Conservation (phyloP, 1,140 invertebrate species). For the Neomicropteryx cornuta region DNA sequence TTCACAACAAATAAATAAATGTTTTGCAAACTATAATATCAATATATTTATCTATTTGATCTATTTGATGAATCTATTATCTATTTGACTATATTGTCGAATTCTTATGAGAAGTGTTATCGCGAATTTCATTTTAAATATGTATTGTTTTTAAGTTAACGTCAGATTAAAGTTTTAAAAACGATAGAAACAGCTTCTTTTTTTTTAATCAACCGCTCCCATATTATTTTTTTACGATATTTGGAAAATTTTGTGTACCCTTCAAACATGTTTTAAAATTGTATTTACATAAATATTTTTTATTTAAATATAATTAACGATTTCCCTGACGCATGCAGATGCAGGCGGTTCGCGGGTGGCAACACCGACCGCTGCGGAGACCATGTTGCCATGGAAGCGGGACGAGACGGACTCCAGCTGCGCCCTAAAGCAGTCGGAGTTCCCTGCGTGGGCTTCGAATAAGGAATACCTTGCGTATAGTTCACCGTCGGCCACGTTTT, state of each 20-base stretch:
- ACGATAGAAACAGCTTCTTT: neutral
- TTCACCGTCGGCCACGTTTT: slow-evolving; percentile 80
- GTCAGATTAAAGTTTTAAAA: neutral
- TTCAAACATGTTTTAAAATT: slow-evolving; percentile 1
- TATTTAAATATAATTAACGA: too few species aligned
- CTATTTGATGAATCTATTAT: too few species aligned
- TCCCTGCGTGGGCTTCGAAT: slow-evolving; percentile 84
- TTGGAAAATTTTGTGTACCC: neutral
- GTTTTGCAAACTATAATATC: too few species aligned
- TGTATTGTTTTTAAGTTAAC: neutral
- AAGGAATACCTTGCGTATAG: slow-evolving; percentile 87
- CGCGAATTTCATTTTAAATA: neutral
- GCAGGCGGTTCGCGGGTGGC: too few species aligned
- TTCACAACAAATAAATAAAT: too few species aligned
- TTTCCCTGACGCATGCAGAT: too few species aligned
- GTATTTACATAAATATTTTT: neutral
- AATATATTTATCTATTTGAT: too few species aligned
- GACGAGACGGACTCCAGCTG: slow-evolving; percentile 55
- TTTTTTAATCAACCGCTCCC: neutral
- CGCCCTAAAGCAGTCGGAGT: slow-evolving; percentile 76
- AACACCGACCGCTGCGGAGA: slow-evolving; percentile 74
- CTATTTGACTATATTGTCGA: neutral
- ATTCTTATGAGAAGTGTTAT: neutral
- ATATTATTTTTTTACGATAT: neutral
- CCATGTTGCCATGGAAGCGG: slow-evolving; percentile 81